Evolutionary conservation across 2,888 invertebrate species (phyloP), one percentile per base, ranked within the genome.

Genomic region (Autographa gamma): DNA sequence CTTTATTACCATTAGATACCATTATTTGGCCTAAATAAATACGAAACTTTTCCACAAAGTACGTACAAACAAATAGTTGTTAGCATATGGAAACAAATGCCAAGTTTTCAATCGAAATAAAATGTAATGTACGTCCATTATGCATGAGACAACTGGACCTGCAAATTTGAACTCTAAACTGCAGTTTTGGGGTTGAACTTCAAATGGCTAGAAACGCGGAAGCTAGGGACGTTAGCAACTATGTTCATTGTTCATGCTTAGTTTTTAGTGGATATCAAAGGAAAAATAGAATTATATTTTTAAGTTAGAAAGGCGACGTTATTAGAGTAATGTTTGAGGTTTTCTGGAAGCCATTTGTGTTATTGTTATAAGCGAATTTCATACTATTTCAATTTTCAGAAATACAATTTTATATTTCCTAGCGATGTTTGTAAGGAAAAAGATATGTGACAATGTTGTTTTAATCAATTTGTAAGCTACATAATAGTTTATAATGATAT

Each of bases 51-150:
- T 60, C 59, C 43, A 63, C 58, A 77, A 67, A 64, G 67, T 56
- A 67, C 31, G 64, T 67, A 16, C 31, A 70, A 77, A 77, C 77
- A 77, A 74, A 77, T 54, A 54, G 31, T 63, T 77, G 63, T 74
- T 66, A 65, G 66, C 78, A 63, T 70, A 77, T 52, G 74, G 63
- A 66, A 77, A 77, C 70, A 77, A 77, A 77, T 63, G 58, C 78
- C 70, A 78, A 74, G 74, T 77, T 78, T 80, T 80, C 74, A 73
- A 79, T 78, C 43, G 62, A 67, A 72, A 77, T 77, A 78, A 78
- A 80, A 81, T 67, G 66, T 69, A 43, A 80, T 77, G 74, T 73
- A 34, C 19, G 62, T 73, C 69, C 78, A 80, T 78, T 48, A 78
- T 73, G 54, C 69, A 80, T 80, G 69, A 77, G 60, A 3, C 11